phyloP scores from a whole-genome alignment of 2,888 invertebrate species.

The Drosophila limbata region DNA sequence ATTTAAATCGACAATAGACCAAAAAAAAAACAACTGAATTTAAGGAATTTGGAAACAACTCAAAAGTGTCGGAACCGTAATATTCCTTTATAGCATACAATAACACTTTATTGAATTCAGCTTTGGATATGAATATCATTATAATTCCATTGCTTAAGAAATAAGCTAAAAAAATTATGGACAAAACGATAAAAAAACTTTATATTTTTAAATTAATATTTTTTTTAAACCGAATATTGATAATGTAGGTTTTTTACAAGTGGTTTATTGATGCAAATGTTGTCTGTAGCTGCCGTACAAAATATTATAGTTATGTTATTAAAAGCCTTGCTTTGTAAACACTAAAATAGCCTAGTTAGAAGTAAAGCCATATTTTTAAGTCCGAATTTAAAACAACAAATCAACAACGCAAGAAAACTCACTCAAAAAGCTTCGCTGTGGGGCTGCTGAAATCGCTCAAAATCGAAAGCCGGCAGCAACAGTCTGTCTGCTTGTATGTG shows the following conservation, averaged over 20 bases:
- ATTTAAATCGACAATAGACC: neutral
- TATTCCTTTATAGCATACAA: too few relatives aligned
- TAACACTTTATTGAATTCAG: too few relatives aligned
- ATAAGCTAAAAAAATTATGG: too few relatives aligned
- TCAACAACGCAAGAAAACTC: constrained; percentile 19
- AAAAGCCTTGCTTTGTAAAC: neutral
- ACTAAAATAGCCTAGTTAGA: neutral
- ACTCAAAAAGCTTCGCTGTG: constrained; percentile 54
- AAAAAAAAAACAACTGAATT: neutral
- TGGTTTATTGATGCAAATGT: too few relatives aligned
- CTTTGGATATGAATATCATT: too few relatives aligned
- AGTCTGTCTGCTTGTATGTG: constrained; percentile 57
- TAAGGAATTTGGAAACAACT: neutral
- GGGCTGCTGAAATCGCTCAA: constrained; percentile 40
- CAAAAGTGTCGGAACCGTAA: too few relatives aligned
- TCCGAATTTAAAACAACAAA: constrained; percentile 16
- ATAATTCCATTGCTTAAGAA: too few relatives aligned
- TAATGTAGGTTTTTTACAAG: too few relatives aligned
- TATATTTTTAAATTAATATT: too few relatives aligned
- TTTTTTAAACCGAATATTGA: too few relatives aligned
- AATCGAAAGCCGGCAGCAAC: constrained; percentile 78
- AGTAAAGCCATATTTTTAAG: constrained; percentile 11
- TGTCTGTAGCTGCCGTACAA: neutral
- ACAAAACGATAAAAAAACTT: too few relatives aligned
- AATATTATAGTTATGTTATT: neutral